These are phyloP conservation scores for Dorcus hopei DNA, from an alignment of 2,888 invertebrate species.

Conservation along the genomic window DNA sequence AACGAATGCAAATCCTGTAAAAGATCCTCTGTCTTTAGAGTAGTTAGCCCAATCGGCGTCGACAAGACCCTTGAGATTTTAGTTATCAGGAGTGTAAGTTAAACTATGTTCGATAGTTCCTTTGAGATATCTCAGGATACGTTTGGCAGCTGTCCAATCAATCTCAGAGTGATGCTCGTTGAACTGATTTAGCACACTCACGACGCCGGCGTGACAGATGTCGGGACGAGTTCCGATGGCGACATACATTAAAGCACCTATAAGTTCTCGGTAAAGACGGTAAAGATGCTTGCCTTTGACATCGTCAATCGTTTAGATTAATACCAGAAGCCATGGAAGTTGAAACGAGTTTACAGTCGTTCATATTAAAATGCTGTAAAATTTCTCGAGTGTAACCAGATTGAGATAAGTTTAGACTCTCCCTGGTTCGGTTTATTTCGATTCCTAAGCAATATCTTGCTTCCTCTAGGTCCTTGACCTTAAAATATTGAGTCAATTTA, in stretches of 20 bases:
- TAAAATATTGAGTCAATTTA: too few relatives aligned
- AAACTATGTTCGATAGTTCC: constrained; percentile 22
- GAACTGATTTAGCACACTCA: constrained; percentile 23
- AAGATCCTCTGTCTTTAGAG: constrained; percentile 13
- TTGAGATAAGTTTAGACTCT: too few relatives aligned
- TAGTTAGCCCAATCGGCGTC: constrained; percentile 31
- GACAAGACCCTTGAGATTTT: constrained; percentile 22
- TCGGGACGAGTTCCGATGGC: constrained; percentile 26
- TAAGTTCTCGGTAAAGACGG: too few relatives aligned
- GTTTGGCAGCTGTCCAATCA: constrained; percentile 24
- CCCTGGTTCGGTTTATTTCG: too few relatives aligned
- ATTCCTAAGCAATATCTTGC: too few relatives aligned
- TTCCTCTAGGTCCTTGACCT: too few relatives aligned
- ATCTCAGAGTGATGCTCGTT: constrained; percentile 19
- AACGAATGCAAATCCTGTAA: constrained; percentile 25
- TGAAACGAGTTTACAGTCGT: too few relatives aligned
- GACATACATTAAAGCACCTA: constrained; percentile 20
- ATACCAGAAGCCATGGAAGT: too few relatives aligned
- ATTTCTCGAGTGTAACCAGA: too few relatives aligned
- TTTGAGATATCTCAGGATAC: constrained; percentile 23
- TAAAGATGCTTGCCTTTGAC: too few relatives aligned
- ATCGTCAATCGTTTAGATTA: too few relatives aligned
- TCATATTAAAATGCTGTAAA: too few relatives aligned
- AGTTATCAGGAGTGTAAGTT: constrained; percentile 15
- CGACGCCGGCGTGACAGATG: constrained; percentile 23